These are phyloP conservation scores for Burhinus bistriatus DNA, from an alignment of 2,113 vertebrate genomes.

Conservation along the genomic window DNA sequence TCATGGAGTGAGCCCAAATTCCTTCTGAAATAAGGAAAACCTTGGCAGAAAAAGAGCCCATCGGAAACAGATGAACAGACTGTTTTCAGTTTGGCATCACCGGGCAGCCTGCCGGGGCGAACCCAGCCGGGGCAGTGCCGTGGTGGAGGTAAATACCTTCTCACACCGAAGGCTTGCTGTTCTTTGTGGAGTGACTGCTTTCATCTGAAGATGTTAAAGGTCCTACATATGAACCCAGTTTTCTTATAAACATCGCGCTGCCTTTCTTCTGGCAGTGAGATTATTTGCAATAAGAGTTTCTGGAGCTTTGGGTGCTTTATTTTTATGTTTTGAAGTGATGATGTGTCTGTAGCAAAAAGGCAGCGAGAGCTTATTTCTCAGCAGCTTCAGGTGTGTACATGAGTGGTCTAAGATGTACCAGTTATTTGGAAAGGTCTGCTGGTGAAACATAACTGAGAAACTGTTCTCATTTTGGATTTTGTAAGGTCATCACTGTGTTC, in stretches of 20 bases:
- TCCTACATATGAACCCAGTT: not conserved
- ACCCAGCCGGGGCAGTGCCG: not conserved
- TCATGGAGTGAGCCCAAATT: not conserved
- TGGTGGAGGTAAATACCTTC: not conserved
- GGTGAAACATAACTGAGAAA: not conserved
- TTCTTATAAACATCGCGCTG: not conserved
- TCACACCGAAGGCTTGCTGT: not conserved
- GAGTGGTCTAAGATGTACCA: not conserved
- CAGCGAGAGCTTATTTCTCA: not conserved
- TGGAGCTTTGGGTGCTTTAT: not conserved
- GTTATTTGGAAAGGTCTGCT: conserved; percentile 36
- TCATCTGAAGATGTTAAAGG: not conserved
- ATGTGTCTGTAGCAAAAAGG: not conserved
- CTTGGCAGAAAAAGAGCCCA: not conserved
- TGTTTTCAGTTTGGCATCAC: not conserved
- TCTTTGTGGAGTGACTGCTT: not conserved
- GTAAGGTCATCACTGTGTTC: not conserved
- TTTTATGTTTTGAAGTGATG: not conserved
- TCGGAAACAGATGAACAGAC: not conserved
- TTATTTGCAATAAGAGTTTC: conserved; percentile 26
- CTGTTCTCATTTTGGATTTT: not conserved
- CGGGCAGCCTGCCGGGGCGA: not conserved
- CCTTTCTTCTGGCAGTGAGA: conserved; percentile 8
- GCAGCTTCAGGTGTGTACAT: not conserved
- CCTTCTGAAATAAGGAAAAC: not conserved